Evolutionary conservation across 1,140 invertebrate species (phyloP), one percentile per base, ranked within the genome.

Genomic region (Goniozus legneri): DNA sequence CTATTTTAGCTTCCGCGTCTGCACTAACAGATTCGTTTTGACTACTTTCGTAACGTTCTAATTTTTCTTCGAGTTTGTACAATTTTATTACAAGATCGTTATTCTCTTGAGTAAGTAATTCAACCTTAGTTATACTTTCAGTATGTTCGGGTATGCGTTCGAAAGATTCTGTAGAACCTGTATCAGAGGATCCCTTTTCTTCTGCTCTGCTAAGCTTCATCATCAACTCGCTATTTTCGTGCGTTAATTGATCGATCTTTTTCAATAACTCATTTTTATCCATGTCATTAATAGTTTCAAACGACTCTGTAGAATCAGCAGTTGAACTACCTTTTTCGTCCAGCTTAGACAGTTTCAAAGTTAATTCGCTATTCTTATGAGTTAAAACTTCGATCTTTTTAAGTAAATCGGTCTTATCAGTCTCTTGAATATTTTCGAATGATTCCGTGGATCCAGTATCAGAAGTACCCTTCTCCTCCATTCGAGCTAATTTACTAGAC

Each of bases 101-200:
- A 64, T 86, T 87, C 63, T 87, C 84, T 16, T 73, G 58, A 10
- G 75, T 81, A n/a, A 87, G 67, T 45, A 77, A 67, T 57, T 82
- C 84, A 65, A 87, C 79, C 64, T 84, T 86, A 30, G 82, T 80
- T 54, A 83, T 75, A 8, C 80, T 82, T 60, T 87, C 84, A 4
- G 56, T 63, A 4, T 67, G 62, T 3, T 67, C 70, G 0, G 70
- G 65, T 22, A 76, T 73, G 2, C 65, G 64, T 45, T 76, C 73
- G 37, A 76, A 76, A 0, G 73, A 76, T 54, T 75, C 73, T 0
- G 73, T 74, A 0, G 73, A 76, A 7, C 72, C 73, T 0, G 66
- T 67, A 18, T 73, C 70, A 0, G 72, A 75, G 0, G 72, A 73
- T 15, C 82, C 82, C 44, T 85, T 83, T 50, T 82, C 79, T 48